These are phyloP conservation scores for Trachelus troglodyta DNA, from an alignment of 2,888 invertebrate species.

Conservation along the genomic window DNA sequence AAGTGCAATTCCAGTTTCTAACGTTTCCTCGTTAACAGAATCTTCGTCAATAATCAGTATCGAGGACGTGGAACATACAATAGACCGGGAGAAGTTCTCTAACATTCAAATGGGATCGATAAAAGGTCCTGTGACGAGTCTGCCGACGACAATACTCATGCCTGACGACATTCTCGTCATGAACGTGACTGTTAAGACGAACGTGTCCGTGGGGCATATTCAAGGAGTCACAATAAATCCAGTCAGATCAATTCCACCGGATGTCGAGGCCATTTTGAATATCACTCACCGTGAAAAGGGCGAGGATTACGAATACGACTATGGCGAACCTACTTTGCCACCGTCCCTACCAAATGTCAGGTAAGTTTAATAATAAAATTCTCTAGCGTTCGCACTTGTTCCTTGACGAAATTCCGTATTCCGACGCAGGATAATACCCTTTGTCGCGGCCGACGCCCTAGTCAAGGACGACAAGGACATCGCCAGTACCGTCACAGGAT, in stretches of 20 bases:
- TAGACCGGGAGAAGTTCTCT: not conserved
- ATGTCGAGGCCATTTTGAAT: conserved; percentile 68
- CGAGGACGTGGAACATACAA: not conserved
- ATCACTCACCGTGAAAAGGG: conserved; percentile 68
- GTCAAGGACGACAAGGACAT: conserved; percentile 69
- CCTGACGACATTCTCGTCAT: conserved; percentile 71
- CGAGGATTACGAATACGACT: conserved; percentile 77
- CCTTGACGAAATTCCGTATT: not conserved
- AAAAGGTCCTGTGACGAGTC: conserved; percentile 39
- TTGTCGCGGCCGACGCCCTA: conserved; percentile 87
- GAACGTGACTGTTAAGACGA: conserved; percentile 70
- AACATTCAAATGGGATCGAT: conserved; percentile 16
- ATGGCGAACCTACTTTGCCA: conserved; percentile 78
- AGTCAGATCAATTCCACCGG: conserved; percentile 60
- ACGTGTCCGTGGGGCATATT: conserved; percentile 64
- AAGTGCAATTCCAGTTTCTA: conserved; percentile 14
- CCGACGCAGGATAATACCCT: conserved; percentile 81
- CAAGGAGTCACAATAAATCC: conserved; percentile 67
- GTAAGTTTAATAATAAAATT: conserved; percentile 64
- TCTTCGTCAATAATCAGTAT: conserved; percentile 1
- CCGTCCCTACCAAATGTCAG: conserved; percentile 86
- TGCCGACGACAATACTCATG: conserved; percentile 54
- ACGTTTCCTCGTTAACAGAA: conserved; percentile 10
- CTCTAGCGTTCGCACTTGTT: conserved; percentile 1
- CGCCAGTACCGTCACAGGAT: conserved; percentile 46